Base-by-base conservation (phyloP, 1,140 invertebrate genomes). In the Lepidotrigona ventralis region DNA sequence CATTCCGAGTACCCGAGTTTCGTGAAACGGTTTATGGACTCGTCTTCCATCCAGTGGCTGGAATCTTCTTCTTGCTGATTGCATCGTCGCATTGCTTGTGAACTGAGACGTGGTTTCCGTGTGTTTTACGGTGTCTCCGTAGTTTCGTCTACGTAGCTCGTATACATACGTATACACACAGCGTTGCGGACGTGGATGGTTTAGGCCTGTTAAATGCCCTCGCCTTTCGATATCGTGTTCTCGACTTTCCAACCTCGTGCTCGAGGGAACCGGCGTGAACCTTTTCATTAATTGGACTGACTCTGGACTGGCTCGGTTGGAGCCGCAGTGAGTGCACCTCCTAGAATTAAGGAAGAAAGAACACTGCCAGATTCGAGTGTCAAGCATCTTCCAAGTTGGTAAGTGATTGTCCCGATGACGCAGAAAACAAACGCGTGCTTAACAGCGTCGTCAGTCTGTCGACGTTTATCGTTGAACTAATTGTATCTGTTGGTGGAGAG, bases 191-290 rank as follows among this genome's bases (percentile, higher is more conserved):
- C 26, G 14, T 58, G 56, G 26, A 54, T 29, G 26, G 23, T 54
- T 76, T 53, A 46, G 33, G 33, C 46, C 64, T n/a, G 56, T 79
- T 56, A 26, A 68, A 70, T 74, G 72, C 19, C 33, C 53, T 82
- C 79, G 26, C 46, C 46, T 33, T 75, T 66, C 68, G 12, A n/a
- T 11, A 54, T n/a, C 69, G 39, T 74, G 77, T 23, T 64, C 60
- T 82, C 79, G 21, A 26, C 46, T 51, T 75, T 72, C 39, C 68
- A 29, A 19, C 11, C 33, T 33, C 33, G 74, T 68, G 39, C 63
- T 6, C 63, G 29, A 2, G 17, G 53, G 53, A 60, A 80, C 77
- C 85, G 73, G 58, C 64, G 33, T 69, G 46, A 75, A 51, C 26
- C 9, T 56, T 17, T 29, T 0, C 11, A 12, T 14, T 33, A 53